Evolutionary conservation across 1,140 invertebrate genomes (phyloP).

Genomic region (Drosophila repleta): DNA sequence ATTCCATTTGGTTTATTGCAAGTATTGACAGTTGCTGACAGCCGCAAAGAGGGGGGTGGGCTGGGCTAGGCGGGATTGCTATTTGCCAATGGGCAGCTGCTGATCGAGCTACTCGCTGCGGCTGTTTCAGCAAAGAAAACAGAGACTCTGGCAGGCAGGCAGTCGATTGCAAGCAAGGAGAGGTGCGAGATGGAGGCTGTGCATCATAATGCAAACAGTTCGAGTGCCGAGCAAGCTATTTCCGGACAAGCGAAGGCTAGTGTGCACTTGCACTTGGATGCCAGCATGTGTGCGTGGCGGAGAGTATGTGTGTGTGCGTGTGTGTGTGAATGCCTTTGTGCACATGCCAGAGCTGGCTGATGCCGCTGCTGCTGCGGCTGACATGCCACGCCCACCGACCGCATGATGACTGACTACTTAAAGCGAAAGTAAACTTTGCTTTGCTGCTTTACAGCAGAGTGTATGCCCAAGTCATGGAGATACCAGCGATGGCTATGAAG

Average conservation of each 20-base stretch:
- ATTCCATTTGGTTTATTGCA: constrained; percentile 76
- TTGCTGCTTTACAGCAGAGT: constrained; percentile 53
- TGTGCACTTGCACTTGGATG: constrained; percentile 62
- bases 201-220: constrained; percentile 79
- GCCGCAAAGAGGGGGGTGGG: not conserved
- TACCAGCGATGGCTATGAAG: not conserved
- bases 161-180: not conserved
- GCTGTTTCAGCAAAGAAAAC: constrained; percentile 30
- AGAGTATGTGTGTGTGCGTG: not conserved
- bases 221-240: constrained; percentile 68
- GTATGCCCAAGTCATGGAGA: constrained; percentile 35
- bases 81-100: constrained; percentile 58
- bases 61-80: constrained; percentile 2
- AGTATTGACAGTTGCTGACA: constrained; percentile 65
- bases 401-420: constrained; percentile 67
- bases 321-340: constrained; percentile 23
- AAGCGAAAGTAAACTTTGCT: constrained; percentile 79
- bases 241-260: constrained; percentile 35
- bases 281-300: not conserved
- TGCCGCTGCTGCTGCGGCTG: constrained; percentile 50
- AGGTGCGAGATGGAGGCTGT: constrained; percentile 13
- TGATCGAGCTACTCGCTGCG: constrained; percentile 52
- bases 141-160: constrained; percentile 3
- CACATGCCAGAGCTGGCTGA: constrained; percentile 9
- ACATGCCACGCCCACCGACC: constrained; percentile 22